Base-by-base conservation (phyloP, 1,140 invertebrate species). In the Musca domestica region DNA sequence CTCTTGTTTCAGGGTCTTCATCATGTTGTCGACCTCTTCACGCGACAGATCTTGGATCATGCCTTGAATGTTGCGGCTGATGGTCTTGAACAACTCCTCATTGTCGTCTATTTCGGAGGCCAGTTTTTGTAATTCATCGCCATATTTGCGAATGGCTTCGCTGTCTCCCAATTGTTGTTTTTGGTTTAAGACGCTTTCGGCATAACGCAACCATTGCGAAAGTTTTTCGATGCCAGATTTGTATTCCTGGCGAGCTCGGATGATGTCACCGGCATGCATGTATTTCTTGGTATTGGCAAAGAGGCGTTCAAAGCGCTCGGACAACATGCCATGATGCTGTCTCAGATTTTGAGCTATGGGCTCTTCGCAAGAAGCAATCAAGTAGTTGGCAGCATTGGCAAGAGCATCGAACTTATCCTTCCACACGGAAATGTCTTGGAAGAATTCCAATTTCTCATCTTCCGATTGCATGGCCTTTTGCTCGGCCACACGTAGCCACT, bases 21-120 rank as follows among this genome's bases (percentile, higher is more conserved):
- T 93, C 88, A 96, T 95, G 58, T 87, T 87, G 70, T 95, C 94
- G 2, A 98, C 93, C 75, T 95, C 93, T 46, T 96, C 93, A 20
- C 93, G 87, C 0, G 91, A 90, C n/a, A 96, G 84, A 78, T 97
- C 94, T 72, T 92, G 92, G 17, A 97, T 94, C 1, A 97, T 85
- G 6, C 87, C 87, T 82, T 98, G 96, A 80, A 96, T 96, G 58
- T 92, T 94, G 78, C 93, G 93, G 73, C 92, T 94, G 41, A 94
- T 89, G 56, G 86, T 89, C 80, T 96, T 96, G 79, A 96, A 97
- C 1, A 95, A 79, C 69, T 93, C 91, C 80, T 98, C 95, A 70
- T 95, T 91, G 52, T 89, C 88, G 76, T 95, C 92, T 1, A 96
- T 88, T 83, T 96, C 91, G 22, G 83, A 85, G 76, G 92, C 90